Conservation (phyloP, 2,113 vertebrate genomes). For the Petromus typicus region DNA sequence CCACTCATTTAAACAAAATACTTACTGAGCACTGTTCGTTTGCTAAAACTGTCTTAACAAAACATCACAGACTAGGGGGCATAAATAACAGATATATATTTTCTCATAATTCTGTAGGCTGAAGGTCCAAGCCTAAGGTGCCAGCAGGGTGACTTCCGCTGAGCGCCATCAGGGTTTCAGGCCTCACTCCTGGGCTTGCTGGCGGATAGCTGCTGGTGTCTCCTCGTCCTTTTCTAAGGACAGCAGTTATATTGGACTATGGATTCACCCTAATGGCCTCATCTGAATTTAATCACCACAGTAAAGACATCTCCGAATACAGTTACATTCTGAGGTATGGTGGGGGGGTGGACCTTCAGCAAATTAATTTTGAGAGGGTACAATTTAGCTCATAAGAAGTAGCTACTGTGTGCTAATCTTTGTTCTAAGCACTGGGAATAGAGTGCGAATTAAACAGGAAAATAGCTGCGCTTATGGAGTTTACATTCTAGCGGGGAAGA, state of each 20-base stretch:
- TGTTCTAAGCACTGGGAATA: background rate
- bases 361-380: background rate
- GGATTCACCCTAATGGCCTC: background rate
- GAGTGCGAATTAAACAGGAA: constrained; percentile 38
- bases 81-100: constrained; percentile 26
- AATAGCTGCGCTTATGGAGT: background rate
- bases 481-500: background rate
- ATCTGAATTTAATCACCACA: constrained; percentile 15
- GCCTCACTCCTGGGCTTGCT: constrained; percentile 2
- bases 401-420: background rate
- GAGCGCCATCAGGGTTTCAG: background rate
- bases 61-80: background rate
- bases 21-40: constrained; percentile 8
- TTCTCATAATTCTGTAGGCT: background rate
- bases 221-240: background rate
- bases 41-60: background rate
- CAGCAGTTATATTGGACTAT: background rate
- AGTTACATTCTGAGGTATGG: constrained; percentile 8
- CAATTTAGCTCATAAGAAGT: background rate
- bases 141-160: background rate
- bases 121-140: background rate
- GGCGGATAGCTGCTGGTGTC: background rate
- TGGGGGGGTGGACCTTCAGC: background rate
- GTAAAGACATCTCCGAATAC: background rate
- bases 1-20: constrained; percentile 29